Evolutionary conservation across 2,888 invertebrate genomes (phyloP).

Genomic region (Chloromyia formosa): DNA sequence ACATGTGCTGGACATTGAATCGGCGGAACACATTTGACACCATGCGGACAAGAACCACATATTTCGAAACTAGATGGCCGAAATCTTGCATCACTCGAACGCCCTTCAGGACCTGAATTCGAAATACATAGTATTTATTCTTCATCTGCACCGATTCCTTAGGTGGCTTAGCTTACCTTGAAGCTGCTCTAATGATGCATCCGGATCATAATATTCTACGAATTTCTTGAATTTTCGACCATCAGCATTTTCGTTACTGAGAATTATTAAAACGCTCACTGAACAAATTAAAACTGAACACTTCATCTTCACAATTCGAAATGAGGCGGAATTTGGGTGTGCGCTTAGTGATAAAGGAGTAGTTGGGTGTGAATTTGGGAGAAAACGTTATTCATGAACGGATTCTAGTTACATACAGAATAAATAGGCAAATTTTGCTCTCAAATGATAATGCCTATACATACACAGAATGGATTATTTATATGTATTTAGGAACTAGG

Average conservation of each 20-base stretch:
- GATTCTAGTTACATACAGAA: too few species aligned
- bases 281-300: slow-evolving; percentile 29
- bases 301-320: slow-evolving; percentile 8
- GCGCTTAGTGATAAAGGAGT: neutral
- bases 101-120: neutral
- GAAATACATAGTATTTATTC: neutral
- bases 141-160: neutral
- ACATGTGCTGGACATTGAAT: slow-evolving; percentile 75
- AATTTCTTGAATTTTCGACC: neutral
- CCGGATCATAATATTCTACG: neutral
- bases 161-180: too few species aligned
- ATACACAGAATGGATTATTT: too few species aligned
- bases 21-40: slow-evolving; percentile 69
- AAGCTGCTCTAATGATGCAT: neutral
- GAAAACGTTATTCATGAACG: too few species aligned
- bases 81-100: too few species aligned
- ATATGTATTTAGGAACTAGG: too few species aligned
- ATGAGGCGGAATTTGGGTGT: neutral
- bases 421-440: too few species aligned
- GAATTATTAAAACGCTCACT: neutral
- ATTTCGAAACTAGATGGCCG: slow-evolving; percentile 36
- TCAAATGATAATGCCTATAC: too few species aligned
- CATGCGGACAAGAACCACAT: slow-evolving; percentile 65
- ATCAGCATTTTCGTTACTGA: neutral
- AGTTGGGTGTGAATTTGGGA: too few species aligned